These are phyloP conservation scores for Spatula versicolor DNA, from an alignment of 2,797 vertebrate genomes.

Conservation along the genomic window DNA sequence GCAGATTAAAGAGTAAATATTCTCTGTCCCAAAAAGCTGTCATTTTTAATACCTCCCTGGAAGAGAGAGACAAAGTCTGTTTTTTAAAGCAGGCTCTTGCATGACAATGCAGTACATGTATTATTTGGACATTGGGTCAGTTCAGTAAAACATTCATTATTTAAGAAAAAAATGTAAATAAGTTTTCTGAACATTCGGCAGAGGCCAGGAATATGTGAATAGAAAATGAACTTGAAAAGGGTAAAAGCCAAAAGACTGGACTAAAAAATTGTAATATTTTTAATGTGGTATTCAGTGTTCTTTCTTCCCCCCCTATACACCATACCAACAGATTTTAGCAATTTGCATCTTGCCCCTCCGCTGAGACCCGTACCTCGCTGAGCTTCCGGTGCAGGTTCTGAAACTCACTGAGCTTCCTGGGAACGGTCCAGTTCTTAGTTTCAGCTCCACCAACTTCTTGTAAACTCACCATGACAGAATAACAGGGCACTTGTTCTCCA, in stretches of 20 bases:
- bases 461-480: conserved; percentile 90
- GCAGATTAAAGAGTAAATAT: background rate
- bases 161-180: background rate
- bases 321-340: background rate
- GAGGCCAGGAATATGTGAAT: background rate
- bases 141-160: background rate
- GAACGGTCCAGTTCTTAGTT: conserved; percentile 90
- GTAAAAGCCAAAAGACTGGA: background rate
- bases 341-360: background rate
- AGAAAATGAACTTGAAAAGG: background rate
- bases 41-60: background rate
- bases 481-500: conserved; percentile 92
- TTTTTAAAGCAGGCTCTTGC: background rate
- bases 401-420: conserved; percentile 94
- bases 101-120: background rate
- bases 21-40: background rate
- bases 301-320: background rate
- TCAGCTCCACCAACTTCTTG: conserved; percentile 85
- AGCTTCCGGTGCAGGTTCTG: conserved; percentile 95
- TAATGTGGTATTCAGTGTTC: background rate
- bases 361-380: conserved; percentile 85
- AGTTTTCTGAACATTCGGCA: background rate
- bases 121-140: background rate
- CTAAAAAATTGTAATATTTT: background rate
- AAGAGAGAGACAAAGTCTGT: background rate